Evolutionary conservation across 2,797 vertebrate genomes (phyloP).

Genomic region (Okamejei kenojei): DNA sequence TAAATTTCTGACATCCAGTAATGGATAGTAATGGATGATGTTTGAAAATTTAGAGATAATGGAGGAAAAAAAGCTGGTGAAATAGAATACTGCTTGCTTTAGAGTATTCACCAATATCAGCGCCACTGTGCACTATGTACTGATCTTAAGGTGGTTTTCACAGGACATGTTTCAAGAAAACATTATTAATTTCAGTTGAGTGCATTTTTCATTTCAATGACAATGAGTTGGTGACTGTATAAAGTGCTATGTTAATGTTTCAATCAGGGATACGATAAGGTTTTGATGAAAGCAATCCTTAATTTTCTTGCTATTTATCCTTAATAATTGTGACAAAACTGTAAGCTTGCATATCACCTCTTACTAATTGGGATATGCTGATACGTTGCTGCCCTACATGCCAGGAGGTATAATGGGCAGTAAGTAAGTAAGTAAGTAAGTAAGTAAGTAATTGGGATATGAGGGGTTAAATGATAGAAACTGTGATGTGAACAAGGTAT

Average conservation of each 20-base stretch:
- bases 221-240: background rate
- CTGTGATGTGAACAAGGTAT: background rate
- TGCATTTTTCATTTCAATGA: background rate
- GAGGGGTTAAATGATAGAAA: background rate
- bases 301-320: background rate
- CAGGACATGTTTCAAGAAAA: background rate
- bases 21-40: no score
- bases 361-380: background rate
- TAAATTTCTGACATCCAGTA: no score
- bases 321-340: background rate
- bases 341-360: background rate
- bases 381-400: no score
- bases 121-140: background rate
- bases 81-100: background rate
- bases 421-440: no score
- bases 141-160: background rate
- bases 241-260: background rate
- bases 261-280: background rate
- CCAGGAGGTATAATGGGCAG: no score
- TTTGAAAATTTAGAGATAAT: no score
- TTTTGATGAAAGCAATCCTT: background rate
- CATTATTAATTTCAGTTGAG: background rate
- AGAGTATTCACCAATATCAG: background rate
- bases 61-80: no score
- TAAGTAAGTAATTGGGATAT: background rate